Evolutionary conservation across 2,888 invertebrate genomes (phyloP), one percentile per base, ranked within the genome.

Genomic region (Cancer borealis): DNA sequence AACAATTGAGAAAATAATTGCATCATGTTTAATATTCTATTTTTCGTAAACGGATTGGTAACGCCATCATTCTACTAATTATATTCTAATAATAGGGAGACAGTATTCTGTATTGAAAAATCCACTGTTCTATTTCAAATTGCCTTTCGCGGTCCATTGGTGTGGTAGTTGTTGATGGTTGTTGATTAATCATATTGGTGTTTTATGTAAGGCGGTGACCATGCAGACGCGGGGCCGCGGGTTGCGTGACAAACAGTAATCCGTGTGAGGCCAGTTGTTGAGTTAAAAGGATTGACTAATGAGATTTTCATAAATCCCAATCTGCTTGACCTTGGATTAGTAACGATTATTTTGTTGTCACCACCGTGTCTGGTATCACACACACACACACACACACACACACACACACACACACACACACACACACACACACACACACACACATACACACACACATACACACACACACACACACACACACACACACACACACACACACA

Each of bases 331-430:
- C n/a, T 21, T 66, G 66, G 1, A 66, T 21, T 66, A n/a, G 66
- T 66, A 66, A n/a, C 66, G n/a, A 66, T 66, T 66, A n/a, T 66
- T 14, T 66, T 66, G 66, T 66, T n/a, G n/a, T 66, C 66, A 66
- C n/a, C 66, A n/a, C 66, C 66, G 66, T 66, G n/a, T 21, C 3
- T 21, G 66, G n/a, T 6, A n/a, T n/a, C 66, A 66, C 66, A 66
- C 66, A 66, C 66, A 66, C 66, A 66, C 66, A 66, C 66, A 66
- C 66, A 66, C 66, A 66, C 66, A 66, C 66, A 66, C 66, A 66
- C 66, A 66, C 66, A 66, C 66, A 66, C 66, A 66, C 66, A 66
- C 66, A 66, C 66, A 66, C 66, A 66, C 66, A 66, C 66, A 66
- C 66, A 66, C 66, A 66, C 66, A 66, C 66, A 66, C 66, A 66